Evolutionary conservation across 92 coral and sea anemone genomes (phyloP).

Genomic region (Umimayanthus chanpuru): DNA sequence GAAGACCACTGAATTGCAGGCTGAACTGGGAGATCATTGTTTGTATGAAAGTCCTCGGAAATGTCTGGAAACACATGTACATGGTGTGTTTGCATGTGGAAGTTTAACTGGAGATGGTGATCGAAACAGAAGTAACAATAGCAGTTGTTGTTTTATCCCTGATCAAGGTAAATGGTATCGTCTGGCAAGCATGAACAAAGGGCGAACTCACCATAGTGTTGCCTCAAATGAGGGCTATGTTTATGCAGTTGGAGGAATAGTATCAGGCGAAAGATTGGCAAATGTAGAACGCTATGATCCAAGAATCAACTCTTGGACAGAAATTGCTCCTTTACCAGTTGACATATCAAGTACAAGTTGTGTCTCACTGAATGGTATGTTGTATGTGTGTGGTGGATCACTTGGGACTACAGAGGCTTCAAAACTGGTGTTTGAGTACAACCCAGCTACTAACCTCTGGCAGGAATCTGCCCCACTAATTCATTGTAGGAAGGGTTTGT

Average conservation of each 20-base stretch:
- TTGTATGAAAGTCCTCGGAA: neutral
- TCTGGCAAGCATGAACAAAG: neutral
- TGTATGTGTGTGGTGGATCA: neutral
- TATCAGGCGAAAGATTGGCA: neutral
- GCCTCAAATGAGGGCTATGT: neutral
- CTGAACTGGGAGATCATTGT: neutral
- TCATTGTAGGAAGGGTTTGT: neutral
- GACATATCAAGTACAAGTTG: too few species aligned
- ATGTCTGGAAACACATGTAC: neutral
- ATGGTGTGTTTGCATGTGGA: neutral
- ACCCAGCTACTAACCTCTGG: neutral
- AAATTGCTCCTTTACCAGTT: neutral
- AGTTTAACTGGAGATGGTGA: neutral
- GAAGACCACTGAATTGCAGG: neutral
- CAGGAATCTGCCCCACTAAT: neutral
- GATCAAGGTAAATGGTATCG: too few species aligned
- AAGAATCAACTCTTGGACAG: neutral
- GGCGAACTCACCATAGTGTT: neutral
- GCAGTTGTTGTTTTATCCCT: neutral
- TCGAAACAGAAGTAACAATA: neutral
- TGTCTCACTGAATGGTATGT: neutral
- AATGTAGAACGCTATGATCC: neutral
- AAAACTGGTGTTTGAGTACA: neutral
- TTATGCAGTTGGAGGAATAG: neutral
- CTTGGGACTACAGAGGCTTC: neutral